Evolutionary conservation across 2,888 invertebrate species (phyloP).

Genomic region (Hedychridium roseum): DNA sequence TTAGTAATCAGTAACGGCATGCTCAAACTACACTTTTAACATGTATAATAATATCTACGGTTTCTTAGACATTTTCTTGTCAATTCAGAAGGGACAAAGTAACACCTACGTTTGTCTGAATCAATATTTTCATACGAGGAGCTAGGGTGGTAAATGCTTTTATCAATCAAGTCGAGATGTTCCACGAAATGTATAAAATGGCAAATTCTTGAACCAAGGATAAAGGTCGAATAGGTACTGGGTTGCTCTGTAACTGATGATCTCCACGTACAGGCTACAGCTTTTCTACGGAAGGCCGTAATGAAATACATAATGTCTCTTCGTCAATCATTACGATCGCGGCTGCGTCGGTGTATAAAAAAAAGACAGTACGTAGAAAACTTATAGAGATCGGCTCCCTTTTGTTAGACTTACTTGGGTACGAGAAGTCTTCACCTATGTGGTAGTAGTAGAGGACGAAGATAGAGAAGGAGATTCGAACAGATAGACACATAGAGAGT

Average conservation of each 20-base stretch:
- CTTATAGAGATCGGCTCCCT: conserved; percentile 35
- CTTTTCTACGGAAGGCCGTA: conserved; percentile 31
- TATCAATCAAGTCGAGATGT: neutral
- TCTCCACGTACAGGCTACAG: conserved; percentile 44
- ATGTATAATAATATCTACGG: no score
- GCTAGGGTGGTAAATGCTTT: no score
- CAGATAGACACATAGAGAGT: conserved; percentile 59
- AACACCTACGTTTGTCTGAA: no score
- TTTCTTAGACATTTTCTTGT: no score
- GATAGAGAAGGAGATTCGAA: conserved; percentile 54
- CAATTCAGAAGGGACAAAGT: no score
- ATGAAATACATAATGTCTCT: no score
- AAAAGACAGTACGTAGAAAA: conserved; percentile 11
- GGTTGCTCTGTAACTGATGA: conserved; percentile 49
- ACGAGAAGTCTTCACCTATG: conserved; percentile 71
- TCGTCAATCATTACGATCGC: conserved; percentile 12
- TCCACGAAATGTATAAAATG: conserved; percentile 18
- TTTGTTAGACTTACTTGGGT: conserved; percentile 70
- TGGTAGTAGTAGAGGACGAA: conserved; percentile 49
- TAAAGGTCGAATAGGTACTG: conserved; percentile 30
- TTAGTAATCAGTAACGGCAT: no score
- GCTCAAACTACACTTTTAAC: no score
- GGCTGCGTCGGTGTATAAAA: conserved; percentile 16
- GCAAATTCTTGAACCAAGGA: conserved; percentile 21
- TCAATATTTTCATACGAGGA: no score